A percentile compares a stretch with the other conserved stretches of the same genome.
These are phyloP conservation scores for Lepus americanus DNA, from an alignment of 2,113 vertebrate species.

Conservation along the genomic window DNA sequence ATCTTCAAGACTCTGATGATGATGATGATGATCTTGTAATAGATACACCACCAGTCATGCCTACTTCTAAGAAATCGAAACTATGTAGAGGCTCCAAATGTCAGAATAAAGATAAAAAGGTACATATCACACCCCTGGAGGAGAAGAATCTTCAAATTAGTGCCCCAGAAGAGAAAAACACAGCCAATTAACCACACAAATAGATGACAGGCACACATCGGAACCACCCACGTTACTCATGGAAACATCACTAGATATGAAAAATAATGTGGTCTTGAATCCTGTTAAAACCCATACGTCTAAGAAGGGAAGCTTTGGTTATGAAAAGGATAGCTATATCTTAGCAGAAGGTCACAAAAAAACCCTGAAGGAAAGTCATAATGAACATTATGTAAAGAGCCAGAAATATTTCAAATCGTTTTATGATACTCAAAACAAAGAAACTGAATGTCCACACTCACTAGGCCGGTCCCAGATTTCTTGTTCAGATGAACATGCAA, in stretches of 20 bases:
- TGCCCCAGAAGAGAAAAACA: not conserved
- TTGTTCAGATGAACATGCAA: not conserved
- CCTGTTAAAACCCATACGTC: not conserved
- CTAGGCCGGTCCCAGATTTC: not conserved
- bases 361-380: not conserved
- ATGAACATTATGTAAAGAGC: not conserved
- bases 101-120: not conserved
- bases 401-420: not conserved
- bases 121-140: not conserved
- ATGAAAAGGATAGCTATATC: not conserved
- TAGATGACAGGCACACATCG: not conserved
- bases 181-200: not conserved
- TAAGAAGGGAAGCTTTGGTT: not conserved
- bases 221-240: not conserved
- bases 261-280: not conserved
- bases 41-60: constrained; percentile 80
- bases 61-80: constrained; percentile 74
- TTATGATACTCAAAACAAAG: not conserved
- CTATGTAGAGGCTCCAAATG: not conserved
- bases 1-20: constrained; percentile 85
- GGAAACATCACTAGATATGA: not conserved
- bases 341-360: not conserved
- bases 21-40: constrained; percentile 88
- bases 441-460: not conserved
- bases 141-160: not conserved